Evolutionary conservation across 2,113 vertebrate genomes (phyloP), one percentile per base, ranked within the genome.

Genomic region (Oriolus oriolus): DNA sequence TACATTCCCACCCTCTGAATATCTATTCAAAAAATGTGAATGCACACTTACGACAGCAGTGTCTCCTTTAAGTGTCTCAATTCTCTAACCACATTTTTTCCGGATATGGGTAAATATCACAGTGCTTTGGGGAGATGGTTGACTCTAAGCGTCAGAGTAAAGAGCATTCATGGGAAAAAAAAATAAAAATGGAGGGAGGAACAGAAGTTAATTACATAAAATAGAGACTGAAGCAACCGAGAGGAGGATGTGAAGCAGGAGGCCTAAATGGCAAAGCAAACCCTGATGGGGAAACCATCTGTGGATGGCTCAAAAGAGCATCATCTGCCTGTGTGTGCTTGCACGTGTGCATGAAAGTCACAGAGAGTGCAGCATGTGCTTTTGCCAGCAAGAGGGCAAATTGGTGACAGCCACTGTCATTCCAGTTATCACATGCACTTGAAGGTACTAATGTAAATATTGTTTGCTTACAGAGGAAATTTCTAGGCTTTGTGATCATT

Each of bases 1-100:
- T 93, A 93, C 60, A 87, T 84, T 94, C 68, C 88, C 88, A 93
- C 76, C 91, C 91, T 90, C 39, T 87, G 77, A 97, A 89, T 85
- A 90, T 92, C 90, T 96, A 97, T 95, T 90, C 65, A 96, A 86
- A 95, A 95, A 95, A 84, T 44, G 77, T 97, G 96, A 95, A 96
- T 93, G 85, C 79, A 91, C 91, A 68, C 81, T 96, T 95, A 92
- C 6, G 1, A 95, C 37, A 91, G 84, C 84, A 63, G 37, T 68
- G 78, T 93, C 88, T 97, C 79, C 94, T 96, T 97, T 92, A 95
- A 97, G 84, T 84, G 81, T 79, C 94, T 87, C 90, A 89, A 89
- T 96, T 96, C 92, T 94, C 93, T 90, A 97, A 96, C 83, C 61
- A 68, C 88, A 52, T 90, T 96, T 96, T 96, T 92, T 59, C 84